phyloP scores from a whole-genome alignment of 2,113 vertebrate species.

The Scophthalmus maximus region DNA sequence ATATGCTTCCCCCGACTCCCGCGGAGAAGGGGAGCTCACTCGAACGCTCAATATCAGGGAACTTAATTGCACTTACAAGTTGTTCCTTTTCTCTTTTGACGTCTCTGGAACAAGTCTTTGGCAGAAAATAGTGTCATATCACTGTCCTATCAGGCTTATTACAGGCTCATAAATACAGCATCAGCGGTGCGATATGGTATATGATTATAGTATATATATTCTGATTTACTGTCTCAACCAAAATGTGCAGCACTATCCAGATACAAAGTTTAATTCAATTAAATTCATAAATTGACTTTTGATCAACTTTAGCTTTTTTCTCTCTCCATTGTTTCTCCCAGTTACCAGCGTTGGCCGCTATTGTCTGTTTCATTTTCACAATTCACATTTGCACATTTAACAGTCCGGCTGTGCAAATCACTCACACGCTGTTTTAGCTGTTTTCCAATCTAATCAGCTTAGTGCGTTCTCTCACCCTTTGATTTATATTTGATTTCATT shows the following conservation, averaged over 20 bases:
- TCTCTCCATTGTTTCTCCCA: too few relatives aligned
- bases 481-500: conserved; percentile 3
- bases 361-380: background rate
- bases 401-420: background rate
- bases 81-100: conserved; percentile 9
- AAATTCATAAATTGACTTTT: background rate
- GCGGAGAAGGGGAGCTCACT: conserved; percentile 49
- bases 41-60: conserved; percentile 56
- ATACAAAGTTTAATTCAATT: background rate
- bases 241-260: background rate
- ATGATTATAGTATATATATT: background rate
- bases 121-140: conserved; percentile 36
- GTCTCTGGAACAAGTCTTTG: conserved; percentile 37
- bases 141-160: conserved; percentile 30
- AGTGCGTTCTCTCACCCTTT: background rate
- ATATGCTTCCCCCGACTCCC: conserved; percentile 46
- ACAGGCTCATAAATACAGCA: conserved; percentile 15
- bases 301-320: background rate
- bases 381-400: background rate
- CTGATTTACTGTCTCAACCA: background rate
- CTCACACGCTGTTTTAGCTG: conserved; percentile 3
- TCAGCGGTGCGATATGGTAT: background rate
- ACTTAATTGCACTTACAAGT: conserved; percentile 56
- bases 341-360: too few relatives aligned
- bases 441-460: conserved; percentile 8